Conservation (phyloP, 1,140 invertebrate genomes). For the Teleogryllus occipitalis region DNA sequence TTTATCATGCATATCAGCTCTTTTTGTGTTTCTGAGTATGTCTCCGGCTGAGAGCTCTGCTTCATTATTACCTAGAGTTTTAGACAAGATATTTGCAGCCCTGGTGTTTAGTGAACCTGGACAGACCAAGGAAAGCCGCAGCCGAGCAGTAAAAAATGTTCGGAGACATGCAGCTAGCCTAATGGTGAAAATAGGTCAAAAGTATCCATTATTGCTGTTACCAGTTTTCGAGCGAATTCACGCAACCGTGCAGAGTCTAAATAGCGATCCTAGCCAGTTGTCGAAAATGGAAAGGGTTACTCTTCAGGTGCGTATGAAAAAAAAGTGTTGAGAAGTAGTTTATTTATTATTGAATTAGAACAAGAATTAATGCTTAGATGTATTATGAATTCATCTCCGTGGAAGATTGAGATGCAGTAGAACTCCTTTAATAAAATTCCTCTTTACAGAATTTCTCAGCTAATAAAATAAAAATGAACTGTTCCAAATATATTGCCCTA, state of each 20-base stretch:
- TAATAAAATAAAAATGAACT: too few relatives aligned
- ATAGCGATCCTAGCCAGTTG: constrained; percentile 55
- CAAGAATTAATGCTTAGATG: too few relatives aligned
- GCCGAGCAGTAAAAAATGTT: constrained; percentile 71
- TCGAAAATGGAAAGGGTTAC: constrained; percentile 76
- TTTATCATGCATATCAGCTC: constrained; percentile 79
- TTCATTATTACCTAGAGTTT: constrained; percentile 53
- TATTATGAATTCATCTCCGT: too few relatives aligned
- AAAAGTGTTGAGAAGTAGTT: too few relatives aligned
- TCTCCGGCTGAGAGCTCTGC: constrained; percentile 57
- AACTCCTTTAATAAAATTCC: too few relatives aligned
- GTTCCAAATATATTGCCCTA: too few relatives aligned
- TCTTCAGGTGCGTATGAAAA: constrained; percentile 40
- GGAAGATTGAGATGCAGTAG: too few relatives aligned
- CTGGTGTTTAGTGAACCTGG: constrained; percentile 61
- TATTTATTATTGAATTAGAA: too few relatives aligned
- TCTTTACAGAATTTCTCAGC: too few relatives aligned
- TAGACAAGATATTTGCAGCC: constrained; percentile 80
- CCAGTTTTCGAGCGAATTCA: constrained; percentile 82
- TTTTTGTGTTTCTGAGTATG: constrained; percentile 84
- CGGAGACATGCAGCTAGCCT: constrained; percentile 78
- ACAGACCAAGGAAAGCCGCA: constrained; percentile 52
- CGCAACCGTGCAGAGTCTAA: constrained; percentile 57
- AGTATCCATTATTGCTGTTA: constrained; percentile 71
- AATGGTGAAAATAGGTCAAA: constrained; percentile 80